Conservation (phyloP, 2,113 vertebrate genomes). For the Castor canadensis region DNA sequence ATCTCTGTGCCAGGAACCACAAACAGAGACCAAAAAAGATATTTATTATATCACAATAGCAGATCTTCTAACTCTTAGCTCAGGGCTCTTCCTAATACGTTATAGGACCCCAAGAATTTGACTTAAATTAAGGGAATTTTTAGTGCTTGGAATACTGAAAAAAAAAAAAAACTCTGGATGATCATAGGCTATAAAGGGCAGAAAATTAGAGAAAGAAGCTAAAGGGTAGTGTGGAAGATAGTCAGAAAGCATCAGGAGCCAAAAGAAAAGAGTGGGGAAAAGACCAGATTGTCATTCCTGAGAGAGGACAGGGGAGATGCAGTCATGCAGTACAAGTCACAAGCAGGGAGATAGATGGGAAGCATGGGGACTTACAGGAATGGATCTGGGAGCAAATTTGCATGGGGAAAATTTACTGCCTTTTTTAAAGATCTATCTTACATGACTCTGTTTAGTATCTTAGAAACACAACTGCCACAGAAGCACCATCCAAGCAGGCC, state of each 20-base stretch:
- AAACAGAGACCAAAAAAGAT: background rate
- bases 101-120: background rate
- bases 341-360: background rate
- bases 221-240: background rate
- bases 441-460: background rate
- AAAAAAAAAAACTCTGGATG: background rate
- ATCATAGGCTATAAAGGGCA: background rate
- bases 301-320: background rate
- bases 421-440: background rate
- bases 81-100: background rate
- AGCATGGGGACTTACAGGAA: background rate
- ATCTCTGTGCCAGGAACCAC: background rate
- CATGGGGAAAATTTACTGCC: background rate
- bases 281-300: background rate
- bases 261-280: background rate
- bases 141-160: background rate
- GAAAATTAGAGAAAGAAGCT: background rate
- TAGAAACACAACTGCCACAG: background rate
- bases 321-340: background rate
- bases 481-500: background rate
- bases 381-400: background rate
- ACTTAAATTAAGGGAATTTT: slow-evolving; percentile 5
- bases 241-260: background rate
- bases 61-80: background rate
- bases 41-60: background rate